Evolutionary conservation across 2,888 invertebrate species (phyloP).

Genomic region (Hydrotaea cyrtoneurina): DNA sequence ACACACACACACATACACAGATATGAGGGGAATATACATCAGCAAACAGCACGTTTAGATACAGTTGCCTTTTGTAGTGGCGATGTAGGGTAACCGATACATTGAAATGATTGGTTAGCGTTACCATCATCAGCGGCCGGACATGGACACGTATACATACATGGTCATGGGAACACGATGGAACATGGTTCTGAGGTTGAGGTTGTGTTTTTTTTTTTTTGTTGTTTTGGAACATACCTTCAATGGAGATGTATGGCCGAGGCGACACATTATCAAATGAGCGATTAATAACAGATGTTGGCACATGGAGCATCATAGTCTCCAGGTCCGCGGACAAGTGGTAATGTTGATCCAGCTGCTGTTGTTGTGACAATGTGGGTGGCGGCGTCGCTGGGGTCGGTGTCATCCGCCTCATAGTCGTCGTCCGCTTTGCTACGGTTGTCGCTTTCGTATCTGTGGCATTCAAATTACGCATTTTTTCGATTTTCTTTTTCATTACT

Average conservation of each 20-base stretch:
- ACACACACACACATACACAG: background rate
- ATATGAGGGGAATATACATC: background rate
- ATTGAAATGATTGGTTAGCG: background rate
- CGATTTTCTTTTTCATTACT: conserved; percentile 32
- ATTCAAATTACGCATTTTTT: conserved; percentile 54
- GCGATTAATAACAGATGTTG: conserved; percentile 71
- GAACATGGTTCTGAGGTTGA: conserved; percentile 28
- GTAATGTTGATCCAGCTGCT: conserved; percentile 31
- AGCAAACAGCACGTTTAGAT: background rate
- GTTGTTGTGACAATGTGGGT: background rate
- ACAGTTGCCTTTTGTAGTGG: background rate
- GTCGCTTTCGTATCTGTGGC: conserved; percentile 45
- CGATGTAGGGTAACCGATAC: background rate
- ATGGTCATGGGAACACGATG: background rate
- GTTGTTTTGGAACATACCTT: conserved; percentile 72
- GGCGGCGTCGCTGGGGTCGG: conserved; percentile 1
- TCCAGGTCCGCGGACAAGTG: conserved; percentile 43
- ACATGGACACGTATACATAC: conserved; percentile 11
- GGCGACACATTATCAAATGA: conserved; percentile 79
- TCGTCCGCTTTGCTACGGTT: background rate
- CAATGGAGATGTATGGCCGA: conserved; percentile 76
- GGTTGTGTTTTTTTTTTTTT: too few species aligned
- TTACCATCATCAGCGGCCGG: conserved; percentile 12
- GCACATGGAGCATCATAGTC: conserved; percentile 27
- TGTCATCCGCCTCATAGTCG: too few species aligned